phyloP scores from a whole-genome alignment of 2,113 vertebrate genomes.

The Parus major region DNA sequence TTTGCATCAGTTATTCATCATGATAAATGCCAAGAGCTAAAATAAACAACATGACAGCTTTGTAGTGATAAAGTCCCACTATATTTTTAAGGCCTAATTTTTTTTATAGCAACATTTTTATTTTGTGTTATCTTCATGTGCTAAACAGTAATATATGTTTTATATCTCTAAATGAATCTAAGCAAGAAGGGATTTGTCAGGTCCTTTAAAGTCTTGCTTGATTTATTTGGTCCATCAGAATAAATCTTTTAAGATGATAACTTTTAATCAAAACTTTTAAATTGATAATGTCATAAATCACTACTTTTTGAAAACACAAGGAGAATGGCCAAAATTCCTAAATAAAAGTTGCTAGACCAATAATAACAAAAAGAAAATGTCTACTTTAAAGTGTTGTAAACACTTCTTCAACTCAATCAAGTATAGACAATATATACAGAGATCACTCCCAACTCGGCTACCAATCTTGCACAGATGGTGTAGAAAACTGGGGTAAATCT shows the following conservation, averaged over 20 bases:
- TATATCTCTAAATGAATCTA: conserved; percentile 2
- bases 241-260: neutral
- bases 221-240: neutral
- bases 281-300: neutral
- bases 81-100: neutral
- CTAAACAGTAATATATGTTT: neutral
- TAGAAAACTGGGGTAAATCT: conserved; percentile 62
- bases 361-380: neutral
- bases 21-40: neutral
- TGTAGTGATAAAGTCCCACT: neutral
- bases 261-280: neutral
- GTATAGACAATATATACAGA: neutral
- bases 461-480: conserved; percentile 57
- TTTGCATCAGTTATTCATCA: neutral
- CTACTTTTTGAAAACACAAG: neutral
- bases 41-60: conserved; percentile 15
- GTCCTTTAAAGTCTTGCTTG: neutral
- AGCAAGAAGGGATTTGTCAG: neutral
- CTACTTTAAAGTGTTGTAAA: neutral
- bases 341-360: neutral
- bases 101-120: conserved; percentile 11
- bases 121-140: neutral
- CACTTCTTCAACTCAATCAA: neutral
- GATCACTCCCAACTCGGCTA: neutral
- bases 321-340: neutral